Conservation (phyloP, 2,113 vertebrate genomes). For the Laterallus jamaicensis region DNA sequence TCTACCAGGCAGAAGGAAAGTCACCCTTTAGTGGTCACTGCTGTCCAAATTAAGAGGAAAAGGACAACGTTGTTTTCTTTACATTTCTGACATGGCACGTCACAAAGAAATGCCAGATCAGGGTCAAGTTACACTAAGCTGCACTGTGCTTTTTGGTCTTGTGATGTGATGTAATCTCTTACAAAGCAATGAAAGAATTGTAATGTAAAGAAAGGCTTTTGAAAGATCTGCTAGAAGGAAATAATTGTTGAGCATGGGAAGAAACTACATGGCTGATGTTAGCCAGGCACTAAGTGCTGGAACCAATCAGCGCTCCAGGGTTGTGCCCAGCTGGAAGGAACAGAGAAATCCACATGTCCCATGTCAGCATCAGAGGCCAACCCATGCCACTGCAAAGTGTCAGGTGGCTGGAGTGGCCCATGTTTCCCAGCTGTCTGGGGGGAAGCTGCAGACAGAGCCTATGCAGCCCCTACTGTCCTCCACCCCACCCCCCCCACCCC, state of each 20-base stretch:
- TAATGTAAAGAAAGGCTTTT: constrained; percentile 64
- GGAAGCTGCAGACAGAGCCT: background rate
- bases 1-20: background rate
- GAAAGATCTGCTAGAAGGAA: constrained; percentile 46
- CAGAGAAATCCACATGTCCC: background rate
- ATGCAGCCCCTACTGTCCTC: background rate
- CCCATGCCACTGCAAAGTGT: background rate
- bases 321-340: background rate
- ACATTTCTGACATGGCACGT: constrained; percentile 45
- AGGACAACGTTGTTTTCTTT: constrained; percentile 34
- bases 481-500: too few species aligned
- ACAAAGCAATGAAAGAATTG: constrained; percentile 36
- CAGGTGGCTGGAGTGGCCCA: background rate
- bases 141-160: constrained; percentile 48
- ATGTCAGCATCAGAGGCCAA: background rate
- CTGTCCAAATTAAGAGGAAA: background rate
- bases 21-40: background rate
- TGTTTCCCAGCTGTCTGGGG: background rate
- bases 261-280: background rate
- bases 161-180: constrained; percentile 44
- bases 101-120: constrained; percentile 42
- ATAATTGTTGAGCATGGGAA: constrained; percentile 14
- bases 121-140: constrained; percentile 34
- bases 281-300: background rate
- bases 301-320: background rate